Evolutionary conservation across 1,140 invertebrate genomes (phyloP), one percentile per base, ranked within the genome.

Genomic region (Cherax destructor): DNA sequence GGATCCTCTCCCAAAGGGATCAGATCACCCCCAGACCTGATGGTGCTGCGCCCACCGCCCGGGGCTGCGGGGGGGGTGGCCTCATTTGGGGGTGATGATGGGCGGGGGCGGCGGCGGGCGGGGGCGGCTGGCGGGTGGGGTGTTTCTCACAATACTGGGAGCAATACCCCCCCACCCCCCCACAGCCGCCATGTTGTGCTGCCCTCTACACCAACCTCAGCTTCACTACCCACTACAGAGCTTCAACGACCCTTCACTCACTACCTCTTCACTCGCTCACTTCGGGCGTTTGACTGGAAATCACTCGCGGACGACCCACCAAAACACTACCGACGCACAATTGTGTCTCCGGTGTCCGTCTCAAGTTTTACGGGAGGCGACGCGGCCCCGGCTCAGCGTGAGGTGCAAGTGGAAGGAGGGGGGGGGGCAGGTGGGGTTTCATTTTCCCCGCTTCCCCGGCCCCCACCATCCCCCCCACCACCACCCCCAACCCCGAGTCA

Each of bases 311-410:
- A 91, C 13, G 86, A 84, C 65, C 78, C 90, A 41, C 90, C 78
- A 91, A 69, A 30, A 87, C 90, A 87, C 90, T 91, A 83, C 84
- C 83, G 18, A 91, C 83, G 41, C 74, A 85, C 50, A 85, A 86
- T 72, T 79, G 74, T 77, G n/a, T 91, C 89, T 74, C 30, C 69
- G 72, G 77, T 86, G 24, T 91, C 92, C 92, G 89, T 91, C 92
- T 92, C 92, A 21, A 87, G 90, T 91, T 84, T 78, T 84, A 91
- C 90, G 91, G 88, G 89, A 91, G 92, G 92, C 89, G 86, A 91
- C 90, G 87, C 79, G 90, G 72, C 84, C 90, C 5, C 90, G 84
- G 61, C 90, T 91, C 50, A 91, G 90, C 84, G 90, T 91, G 84
- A 91, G 90, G 90, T 91, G 90, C 84, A 91, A 84, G 86, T 89